A percentile compares a stretch with the other conserved stretches of the same genome.
Evolutionary conservation across 2,797 vertebrate genomes (phyloP).

Genomic region (Pempheris klunzingeri): DNA sequence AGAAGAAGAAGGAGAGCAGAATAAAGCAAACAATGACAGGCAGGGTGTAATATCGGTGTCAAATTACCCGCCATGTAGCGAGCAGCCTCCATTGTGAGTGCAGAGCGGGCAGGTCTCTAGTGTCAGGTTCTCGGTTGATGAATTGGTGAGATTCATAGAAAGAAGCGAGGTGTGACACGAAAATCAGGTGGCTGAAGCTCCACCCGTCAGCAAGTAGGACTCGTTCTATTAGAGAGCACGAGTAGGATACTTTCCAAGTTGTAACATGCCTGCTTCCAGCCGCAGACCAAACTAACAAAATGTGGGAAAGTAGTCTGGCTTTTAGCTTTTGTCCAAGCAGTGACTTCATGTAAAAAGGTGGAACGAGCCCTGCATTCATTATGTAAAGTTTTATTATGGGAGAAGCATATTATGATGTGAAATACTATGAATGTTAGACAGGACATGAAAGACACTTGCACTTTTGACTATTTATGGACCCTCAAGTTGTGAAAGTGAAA

Average conservation of each 20-base stretch:
- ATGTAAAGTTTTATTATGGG: no score
- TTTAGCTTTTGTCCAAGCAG: not conserved
- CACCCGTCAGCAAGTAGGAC: constrained; percentile 33
- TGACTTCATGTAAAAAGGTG: no score
- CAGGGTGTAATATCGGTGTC: constrained; percentile 46
- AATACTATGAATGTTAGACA: not conserved
- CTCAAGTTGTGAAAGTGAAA: constrained; percentile 60
- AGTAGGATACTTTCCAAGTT: constrained; percentile 45
- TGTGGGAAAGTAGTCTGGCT: not conserved
- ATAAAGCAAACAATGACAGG: constrained; percentile 50
- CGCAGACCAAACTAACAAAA: not conserved
- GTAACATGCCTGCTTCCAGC: constrained; percentile 29
- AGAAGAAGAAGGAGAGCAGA: constrained; percentile 8
- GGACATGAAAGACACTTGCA: not conserved
- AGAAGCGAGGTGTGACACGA: constrained; percentile 5
- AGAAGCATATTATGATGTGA: not conserved
- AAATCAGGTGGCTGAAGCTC: constrained; percentile 46
- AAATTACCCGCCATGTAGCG: constrained; percentile 27
- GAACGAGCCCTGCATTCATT: not conserved
- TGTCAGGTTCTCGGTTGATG: constrained; percentile 37
- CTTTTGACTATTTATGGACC: not conserved
- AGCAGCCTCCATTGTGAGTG: constrained; percentile 13
- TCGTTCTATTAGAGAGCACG: constrained; percentile 17
- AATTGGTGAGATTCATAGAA: constrained; percentile 24
- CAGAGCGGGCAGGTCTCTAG: not conserved